phyloP scores from a whole-genome alignment of 2,113 vertebrate species.

The Plotosus lineatus region DNA sequence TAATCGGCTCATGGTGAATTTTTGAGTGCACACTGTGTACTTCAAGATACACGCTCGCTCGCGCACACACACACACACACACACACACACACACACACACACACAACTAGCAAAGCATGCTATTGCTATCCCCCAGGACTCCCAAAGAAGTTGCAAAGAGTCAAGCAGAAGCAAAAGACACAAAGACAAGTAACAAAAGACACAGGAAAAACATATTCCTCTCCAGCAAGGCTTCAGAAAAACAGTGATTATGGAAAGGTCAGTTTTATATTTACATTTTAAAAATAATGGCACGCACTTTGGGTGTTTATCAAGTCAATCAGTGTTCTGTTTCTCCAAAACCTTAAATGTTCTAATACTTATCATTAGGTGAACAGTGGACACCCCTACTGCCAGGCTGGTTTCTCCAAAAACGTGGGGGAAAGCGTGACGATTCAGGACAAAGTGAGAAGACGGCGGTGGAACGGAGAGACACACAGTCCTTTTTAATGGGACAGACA shows the following conservation, averaged over 20 bases:
- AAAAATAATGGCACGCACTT: neutral
- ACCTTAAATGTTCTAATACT: neutral
- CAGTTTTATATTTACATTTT: neutral
- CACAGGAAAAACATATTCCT: neutral
- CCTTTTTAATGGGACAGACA: slow-evolving; percentile 57
- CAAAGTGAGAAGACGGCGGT: slow-evolving; percentile 20
- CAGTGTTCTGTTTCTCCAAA: neutral
- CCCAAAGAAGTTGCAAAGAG: slow-evolving; percentile 14
- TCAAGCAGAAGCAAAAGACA: neutral
- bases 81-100: slow-evolving; percentile 9
- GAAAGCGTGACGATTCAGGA: slow-evolving; percentile 26
- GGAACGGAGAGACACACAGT: slow-evolving; percentile 50
- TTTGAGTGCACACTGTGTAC: neutral
- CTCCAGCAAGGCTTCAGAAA: neutral
- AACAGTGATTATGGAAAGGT: neutral
- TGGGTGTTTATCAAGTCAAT: neutral
- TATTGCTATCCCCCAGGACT: slow-evolving; percentile 13
- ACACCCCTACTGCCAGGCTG: neutral
- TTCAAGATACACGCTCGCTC: slow-evolving; percentile 9
- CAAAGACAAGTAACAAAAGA: slow-evolving; percentile 23
- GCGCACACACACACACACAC: slow-evolving; percentile 8
- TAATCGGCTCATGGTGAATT: neutral
- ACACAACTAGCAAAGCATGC: slow-evolving; percentile 33
- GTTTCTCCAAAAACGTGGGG: slow-evolving; percentile 6
- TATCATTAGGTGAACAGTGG: neutral